These are phyloP conservation scores for Drosophila hawaiiensis DNA, from an alignment of 2,888 invertebrate species.

Conservation along the genomic window DNA sequence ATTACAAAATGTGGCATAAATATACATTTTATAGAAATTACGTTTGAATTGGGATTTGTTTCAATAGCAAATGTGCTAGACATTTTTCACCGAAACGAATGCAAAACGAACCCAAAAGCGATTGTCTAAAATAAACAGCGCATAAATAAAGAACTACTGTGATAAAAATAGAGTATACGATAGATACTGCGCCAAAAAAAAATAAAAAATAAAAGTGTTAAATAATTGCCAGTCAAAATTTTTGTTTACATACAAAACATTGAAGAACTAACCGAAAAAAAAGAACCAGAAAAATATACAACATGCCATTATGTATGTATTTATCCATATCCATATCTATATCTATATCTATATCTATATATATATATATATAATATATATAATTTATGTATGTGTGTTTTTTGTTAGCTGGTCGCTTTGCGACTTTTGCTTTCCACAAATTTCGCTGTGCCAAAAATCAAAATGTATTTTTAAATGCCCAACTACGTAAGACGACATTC, in stretches of 20 bases:
- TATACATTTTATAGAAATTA: background rate
- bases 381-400: slow-evolving; percentile 4
- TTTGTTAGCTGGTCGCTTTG: slow-evolving; percentile 19
- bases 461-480: slow-evolving; percentile 70
- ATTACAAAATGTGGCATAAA: background rate
- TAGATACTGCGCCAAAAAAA: slow-evolving; percentile 35
- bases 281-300: slow-evolving; percentile 19
- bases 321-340: background rate
- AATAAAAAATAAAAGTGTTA: slow-evolving; percentile 55
- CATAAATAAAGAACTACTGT: slow-evolving; percentile 18
- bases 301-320: slow-evolving; percentile 43
- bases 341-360: background rate
- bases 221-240: slow-evolving; percentile 65
- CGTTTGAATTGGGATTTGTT: background rate
- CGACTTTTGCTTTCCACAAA: slow-evolving; percentile 49
- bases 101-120: slow-evolving; percentile 35
- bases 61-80: background rate
- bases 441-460: slow-evolving; percentile 22
- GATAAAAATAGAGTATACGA: slow-evolving; percentile 34
- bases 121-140: slow-evolving; percentile 45
- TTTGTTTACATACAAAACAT: slow-evolving; percentile 65
- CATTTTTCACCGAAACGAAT: slow-evolving; percentile 23
- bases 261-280: slow-evolving; percentile 26
- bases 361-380: background rate
- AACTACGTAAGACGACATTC: slow-evolving; percentile 80